Percentiles rank a stretch among this genome's conserved stretches.
Conservation (phyloP, 2,113 vertebrate genomes). For the Triplophysa dalaica region DNA sequence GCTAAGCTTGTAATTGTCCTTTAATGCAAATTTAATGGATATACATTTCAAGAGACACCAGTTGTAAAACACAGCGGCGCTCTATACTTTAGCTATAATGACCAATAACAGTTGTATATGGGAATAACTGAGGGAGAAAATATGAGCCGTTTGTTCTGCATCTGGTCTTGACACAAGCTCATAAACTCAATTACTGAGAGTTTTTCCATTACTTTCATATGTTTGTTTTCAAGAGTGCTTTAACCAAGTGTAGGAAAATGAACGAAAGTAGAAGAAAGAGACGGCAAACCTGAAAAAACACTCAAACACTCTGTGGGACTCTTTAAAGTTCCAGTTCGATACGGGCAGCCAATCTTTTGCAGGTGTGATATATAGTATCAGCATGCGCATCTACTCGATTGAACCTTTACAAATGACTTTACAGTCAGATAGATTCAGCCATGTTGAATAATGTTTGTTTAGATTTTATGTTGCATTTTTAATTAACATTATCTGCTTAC, state of each 20-base stretch:
- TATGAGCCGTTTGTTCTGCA: slow-evolving; percentile 47
- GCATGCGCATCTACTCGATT: too few relatives aligned
- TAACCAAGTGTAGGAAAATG: slow-evolving; percentile 66
- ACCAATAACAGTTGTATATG: slow-evolving; percentile 26
- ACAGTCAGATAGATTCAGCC: too few relatives aligned
- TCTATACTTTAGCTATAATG: neutral
- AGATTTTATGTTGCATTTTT: too few relatives aligned
- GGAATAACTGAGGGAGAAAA: slow-evolving; percentile 42
- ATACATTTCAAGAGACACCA: slow-evolving; percentile 19
- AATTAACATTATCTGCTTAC: too few relatives aligned
- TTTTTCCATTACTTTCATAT: slow-evolving; percentile 60
- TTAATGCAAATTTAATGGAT: slow-evolving; percentile 3
- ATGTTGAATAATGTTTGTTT: too few relatives aligned
- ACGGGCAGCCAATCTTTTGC: slow-evolving; percentile 42
- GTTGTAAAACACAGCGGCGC: slow-evolving; percentile 17
- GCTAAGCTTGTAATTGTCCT: neutral
- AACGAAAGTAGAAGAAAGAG: slow-evolving; percentile 46
- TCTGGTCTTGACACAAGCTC: slow-evolving; percentile 45
- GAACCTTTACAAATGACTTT: too few relatives aligned
- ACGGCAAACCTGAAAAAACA: slow-evolving; percentile 35
- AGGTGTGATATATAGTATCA: slow-evolving; percentile 7
- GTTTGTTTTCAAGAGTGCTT: slow-evolving; percentile 63
- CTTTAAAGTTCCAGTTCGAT: slow-evolving; percentile 50
- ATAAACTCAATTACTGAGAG: slow-evolving; percentile 67
- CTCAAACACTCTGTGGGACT: slow-evolving; percentile 20